These are phyloP conservation scores for Eustalomyia histrio DNA, from an alignment of 2,888 invertebrate species.

Conservation along the genomic window DNA sequence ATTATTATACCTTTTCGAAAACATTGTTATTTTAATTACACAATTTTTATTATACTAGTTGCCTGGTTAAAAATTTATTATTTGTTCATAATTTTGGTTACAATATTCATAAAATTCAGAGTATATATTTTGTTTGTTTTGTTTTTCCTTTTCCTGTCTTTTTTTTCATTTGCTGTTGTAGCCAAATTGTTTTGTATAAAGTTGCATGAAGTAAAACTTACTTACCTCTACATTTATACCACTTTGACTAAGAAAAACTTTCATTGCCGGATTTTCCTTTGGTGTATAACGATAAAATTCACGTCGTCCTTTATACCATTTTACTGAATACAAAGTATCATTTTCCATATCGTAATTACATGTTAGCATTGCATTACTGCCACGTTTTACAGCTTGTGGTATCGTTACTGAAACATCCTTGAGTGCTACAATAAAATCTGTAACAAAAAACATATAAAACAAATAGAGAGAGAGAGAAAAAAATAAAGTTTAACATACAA, in stretches of 20 bases:
- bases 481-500: constrained; percentile 41
- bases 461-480: neutral
- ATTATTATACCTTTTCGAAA: neutral
- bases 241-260: constrained; percentile 83
- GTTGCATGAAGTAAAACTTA: constrained; percentile 70
- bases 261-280: constrained; percentile 85
- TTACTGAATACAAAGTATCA: constrained; percentile 89
- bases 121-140: constrained; percentile 3
- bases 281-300: constrained; percentile 93
- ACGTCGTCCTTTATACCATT: constrained; percentile 91
- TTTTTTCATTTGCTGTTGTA: neutral
- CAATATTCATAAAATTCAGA: constrained; percentile 34
- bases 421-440: constrained; percentile 80
- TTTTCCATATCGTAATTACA: constrained; percentile 91
- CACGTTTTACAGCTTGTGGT: constrained; percentile 85
- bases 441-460: constrained; percentile 54
- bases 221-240: constrained; percentile 91
- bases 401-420: constrained; percentile 85
- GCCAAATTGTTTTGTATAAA: neutral
- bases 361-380: constrained; percentile 83
- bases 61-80: constrained; percentile 14
- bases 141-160: constrained; percentile 22
- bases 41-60: constrained; percentile 16
- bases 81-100: constrained; percentile 18
- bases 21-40: constrained; percentile 9